These are phyloP conservation scores for Heliopora coerulea DNA, from an alignment of 92 coral and sea anemone species.

Conservation along the genomic window DNA sequence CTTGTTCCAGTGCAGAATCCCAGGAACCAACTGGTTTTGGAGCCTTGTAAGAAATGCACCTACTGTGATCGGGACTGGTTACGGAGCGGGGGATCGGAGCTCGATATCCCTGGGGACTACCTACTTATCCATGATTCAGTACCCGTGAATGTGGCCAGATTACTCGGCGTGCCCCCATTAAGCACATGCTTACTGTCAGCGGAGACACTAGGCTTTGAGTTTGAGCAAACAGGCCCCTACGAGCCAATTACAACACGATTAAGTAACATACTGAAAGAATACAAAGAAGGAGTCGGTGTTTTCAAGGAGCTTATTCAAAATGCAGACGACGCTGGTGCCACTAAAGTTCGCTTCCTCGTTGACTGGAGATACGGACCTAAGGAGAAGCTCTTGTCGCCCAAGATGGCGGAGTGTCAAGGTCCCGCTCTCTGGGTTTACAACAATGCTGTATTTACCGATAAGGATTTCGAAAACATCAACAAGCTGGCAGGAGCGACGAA, in stretches of 20 bases:
- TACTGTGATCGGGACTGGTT: constrained; percentile 84
- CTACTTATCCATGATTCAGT: constrained; percentile 64
- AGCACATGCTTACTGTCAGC: constrained; percentile 70
- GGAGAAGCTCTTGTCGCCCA: constrained; percentile 56
- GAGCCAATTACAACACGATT: constrained; percentile 76
- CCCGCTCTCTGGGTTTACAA: constrained; percentile 78
- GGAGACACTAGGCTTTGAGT: constrained; percentile 69
- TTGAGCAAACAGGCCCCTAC: constrained; percentile 79
- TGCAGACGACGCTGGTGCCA: constrained; percentile 82
- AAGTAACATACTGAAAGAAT: constrained; percentile 65
- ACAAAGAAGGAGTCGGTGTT: constrained; percentile 73
- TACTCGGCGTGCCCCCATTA: constrained; percentile 67
- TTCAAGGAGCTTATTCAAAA: constrained; percentile 73
- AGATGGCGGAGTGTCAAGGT: constrained; percentile 77
- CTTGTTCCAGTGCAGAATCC: constrained; percentile 70
- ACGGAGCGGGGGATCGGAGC: constrained; percentile 51
- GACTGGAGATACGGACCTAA: constrained; percentile 74
- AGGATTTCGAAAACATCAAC: constrained; percentile 68
- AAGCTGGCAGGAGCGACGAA: constrained; percentile 85
- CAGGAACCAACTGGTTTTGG: constrained; percentile 60
- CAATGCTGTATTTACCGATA: constrained; percentile 63
- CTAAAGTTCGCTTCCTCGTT: constrained; percentile 64
- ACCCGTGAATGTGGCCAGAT: constrained; percentile 56
- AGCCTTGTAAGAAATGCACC: constrained; percentile 64
- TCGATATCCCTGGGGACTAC: constrained; percentile 59